Evolutionary conservation across 2,113 vertebrate genomes (phyloP), one percentile per base, ranked within the genome.

Genomic region (Zosterops japonicus): DNA sequence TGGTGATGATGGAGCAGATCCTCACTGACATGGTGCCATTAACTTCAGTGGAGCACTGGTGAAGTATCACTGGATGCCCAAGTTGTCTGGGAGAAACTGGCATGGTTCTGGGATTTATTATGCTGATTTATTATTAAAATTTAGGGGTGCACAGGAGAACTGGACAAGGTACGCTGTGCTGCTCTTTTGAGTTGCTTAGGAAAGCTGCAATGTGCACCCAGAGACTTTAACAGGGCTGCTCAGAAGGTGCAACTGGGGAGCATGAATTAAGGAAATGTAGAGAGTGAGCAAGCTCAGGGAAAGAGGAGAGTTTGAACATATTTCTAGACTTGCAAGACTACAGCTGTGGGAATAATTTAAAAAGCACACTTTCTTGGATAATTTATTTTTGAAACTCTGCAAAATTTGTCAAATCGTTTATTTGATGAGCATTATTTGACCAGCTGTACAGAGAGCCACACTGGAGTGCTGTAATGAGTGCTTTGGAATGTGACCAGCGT

Each of bases 401-500:
- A 90, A 91, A 94, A 95, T 95, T 96, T 94, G 76, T 92, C 91
- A 88, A 93, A 91, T 94, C 31, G 3, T 95, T 95, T 91, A 93
- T 95, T 92, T 96, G 93, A 94, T 94, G 85, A 90, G 94, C 90
- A 64, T 80, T 94, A 93, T 96, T 94, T 95, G 92, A 83, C 82
- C 89, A 96, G 93, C 87, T 95, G 89, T 81, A 94, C 59, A 20
- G 49, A 77, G 81, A 96, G 56, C 60, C 67, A 88, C 91, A 64
- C 78, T 81, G 92, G 70, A 89, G 94, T 81, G 78, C 70, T 94
- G 83, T 95, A 95, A 96, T 96, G 94, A 95, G 74, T 68, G 44
- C 56, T 94, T 89, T 96, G 95, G 95, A 96, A 95, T 64, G 87
- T 0, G 0, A 90, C 76, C 93, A 89, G 61, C 5, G 0, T 57